Evolutionary conservation across 2,797 vertebrate genomes (phyloP).

Genomic region (Protonibea diacanthus): DNA sequence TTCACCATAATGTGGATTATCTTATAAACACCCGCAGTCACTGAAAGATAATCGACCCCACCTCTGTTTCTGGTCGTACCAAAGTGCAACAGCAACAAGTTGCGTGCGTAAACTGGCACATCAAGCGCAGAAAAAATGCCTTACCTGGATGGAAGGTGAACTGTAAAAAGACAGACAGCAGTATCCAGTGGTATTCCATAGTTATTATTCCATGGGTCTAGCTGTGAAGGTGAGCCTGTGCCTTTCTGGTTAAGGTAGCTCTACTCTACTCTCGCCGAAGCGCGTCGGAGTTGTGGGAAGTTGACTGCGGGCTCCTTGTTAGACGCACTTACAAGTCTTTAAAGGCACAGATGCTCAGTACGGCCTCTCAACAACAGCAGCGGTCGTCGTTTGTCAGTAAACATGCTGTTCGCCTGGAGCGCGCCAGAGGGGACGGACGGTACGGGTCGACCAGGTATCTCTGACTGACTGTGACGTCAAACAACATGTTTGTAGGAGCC

Average conservation of each 20-base stretch:
- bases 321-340: slow-evolving; percentile 65
- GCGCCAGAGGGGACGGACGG: slow-evolving; percentile 57
- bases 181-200: slow-evolving; percentile 87
- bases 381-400: slow-evolving; percentile 41
- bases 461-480: slow-evolving; percentile 51
- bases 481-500: slow-evolving; percentile 68
- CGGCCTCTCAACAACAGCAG: slow-evolving; percentile 51
- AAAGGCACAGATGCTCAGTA: slow-evolving; percentile 72
- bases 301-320: slow-evolving; percentile 46
- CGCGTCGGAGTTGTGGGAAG: slow-evolving; percentile 66
- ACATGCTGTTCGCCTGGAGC: slow-evolving; percentile 63
- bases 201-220: slow-evolving; percentile 87
- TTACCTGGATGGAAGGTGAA: slow-evolving; percentile 85
- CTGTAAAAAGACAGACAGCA: slow-evolving; percentile 83
- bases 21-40: neutral
- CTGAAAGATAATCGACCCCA: slow-evolving; percentile 1
- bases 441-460: slow-evolving; percentile 55
- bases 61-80: neutral
- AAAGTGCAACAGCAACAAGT: slow-evolving; percentile 64
- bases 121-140: slow-evolving; percentile 29
- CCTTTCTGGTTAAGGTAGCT: slow-evolving; percentile 56
- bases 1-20: slow-evolving; percentile 9
- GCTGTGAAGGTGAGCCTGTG: slow-evolving; percentile 73
- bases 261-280: slow-evolving; percentile 46
- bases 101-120: slow-evolving; percentile 33